phyloP scores from a whole-genome alignment of 2,888 invertebrate species.

The Heliothis peltigera region DNA sequence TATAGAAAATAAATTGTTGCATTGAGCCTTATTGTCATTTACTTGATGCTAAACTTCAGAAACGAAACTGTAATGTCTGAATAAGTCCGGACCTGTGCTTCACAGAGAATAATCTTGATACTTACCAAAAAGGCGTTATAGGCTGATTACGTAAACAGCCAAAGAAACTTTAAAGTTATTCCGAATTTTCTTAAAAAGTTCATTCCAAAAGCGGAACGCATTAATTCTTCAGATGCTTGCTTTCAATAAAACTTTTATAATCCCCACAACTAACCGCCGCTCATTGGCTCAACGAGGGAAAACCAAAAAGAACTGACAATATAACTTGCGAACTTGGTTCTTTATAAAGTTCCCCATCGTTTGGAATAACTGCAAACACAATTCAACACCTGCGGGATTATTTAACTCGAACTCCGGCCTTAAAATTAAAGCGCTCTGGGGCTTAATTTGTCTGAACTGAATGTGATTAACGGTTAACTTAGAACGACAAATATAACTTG shows the following conservation, averaged over 20 bases:
- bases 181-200: background rate
- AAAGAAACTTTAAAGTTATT: constrained; percentile 17
- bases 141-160: background rate
- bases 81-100: too few relatives aligned
- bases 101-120: background rate
- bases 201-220: constrained; percentile 16
- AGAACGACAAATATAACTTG: constrained; percentile 72
- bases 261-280: constrained; percentile 39
- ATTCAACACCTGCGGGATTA: constrained; percentile 76
- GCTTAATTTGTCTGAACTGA: constrained; percentile 74
- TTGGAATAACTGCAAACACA: constrained; percentile 75
- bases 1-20: too few relatives aligned
- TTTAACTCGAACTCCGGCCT: constrained; percentile 68
- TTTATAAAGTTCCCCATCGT: constrained; percentile 71
- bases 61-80: too few relatives aligned
- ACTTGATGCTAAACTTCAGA: background rate
- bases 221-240: constrained; percentile 40
- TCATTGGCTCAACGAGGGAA: constrained; percentile 60
- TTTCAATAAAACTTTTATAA: constrained; percentile 65
- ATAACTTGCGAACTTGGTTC: constrained; percentile 63
- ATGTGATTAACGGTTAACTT: constrained; percentile 75
- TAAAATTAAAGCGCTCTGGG: constrained; percentile 71
- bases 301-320: constrained; percentile 58
- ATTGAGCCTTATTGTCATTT: too few relatives aligned
- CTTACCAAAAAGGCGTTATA: background rate